Evolutionary conservation across 1,140 invertebrate species (phyloP).

Genomic region (Trichoplusia ni): DNA sequence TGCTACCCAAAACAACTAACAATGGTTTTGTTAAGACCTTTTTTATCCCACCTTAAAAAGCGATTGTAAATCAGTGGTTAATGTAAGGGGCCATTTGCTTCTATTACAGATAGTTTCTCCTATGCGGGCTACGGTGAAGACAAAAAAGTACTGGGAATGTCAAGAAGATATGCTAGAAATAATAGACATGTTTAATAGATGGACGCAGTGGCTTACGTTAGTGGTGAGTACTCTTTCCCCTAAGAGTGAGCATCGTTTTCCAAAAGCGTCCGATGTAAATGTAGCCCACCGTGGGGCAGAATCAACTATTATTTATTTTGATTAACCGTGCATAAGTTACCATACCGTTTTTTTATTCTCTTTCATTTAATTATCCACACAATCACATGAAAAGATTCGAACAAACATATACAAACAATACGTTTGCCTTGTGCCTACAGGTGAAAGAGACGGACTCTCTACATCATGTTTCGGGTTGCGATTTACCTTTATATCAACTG

Average conservation of each 20-base stretch:
- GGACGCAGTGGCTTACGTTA: conserved; percentile 67
- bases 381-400: too few species aligned
- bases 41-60: too few species aligned
- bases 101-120: conserved; percentile 59
- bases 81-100: too few species aligned
- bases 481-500: conserved; percentile 39
- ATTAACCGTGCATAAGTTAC: neutral
- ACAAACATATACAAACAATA: too few species aligned
- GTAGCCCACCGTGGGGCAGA: neutral
- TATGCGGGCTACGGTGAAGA: conserved; percentile 53
- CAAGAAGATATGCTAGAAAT: conserved; percentile 66
- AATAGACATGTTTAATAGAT: conserved; percentile 68
- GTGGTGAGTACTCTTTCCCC: conserved; percentile 51
- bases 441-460: conserved; percentile 62
- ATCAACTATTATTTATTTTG: neutral
- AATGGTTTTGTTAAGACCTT: neutral
- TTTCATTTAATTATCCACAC: too few species aligned
- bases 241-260: too few species aligned
- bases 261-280: too few species aligned
- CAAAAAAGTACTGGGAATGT: conserved; percentile 54
- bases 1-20: too few species aligned
- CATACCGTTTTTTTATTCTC: neutral
- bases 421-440: too few species aligned
- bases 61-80: too few species aligned
- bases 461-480: conserved; percentile 22